Conservation (phyloP, 2,113 vertebrate genomes). For the Perca flavescens region DNA sequence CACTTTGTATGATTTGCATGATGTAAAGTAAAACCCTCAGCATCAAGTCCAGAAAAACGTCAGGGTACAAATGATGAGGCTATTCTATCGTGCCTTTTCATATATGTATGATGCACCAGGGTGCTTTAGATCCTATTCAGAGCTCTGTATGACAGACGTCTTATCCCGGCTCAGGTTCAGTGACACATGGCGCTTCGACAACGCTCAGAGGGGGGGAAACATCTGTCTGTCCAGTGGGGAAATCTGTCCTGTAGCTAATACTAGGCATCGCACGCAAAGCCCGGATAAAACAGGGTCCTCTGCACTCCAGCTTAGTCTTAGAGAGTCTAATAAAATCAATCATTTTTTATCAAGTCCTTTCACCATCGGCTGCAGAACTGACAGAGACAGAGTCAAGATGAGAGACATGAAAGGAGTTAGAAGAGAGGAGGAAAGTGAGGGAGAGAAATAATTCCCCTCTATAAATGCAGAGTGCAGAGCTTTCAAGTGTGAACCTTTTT, state of each 20-base stretch:
- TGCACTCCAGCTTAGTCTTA: constrained; percentile 59
- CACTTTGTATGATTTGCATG: background rate
- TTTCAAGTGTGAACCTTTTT: constrained; percentile 41
- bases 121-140: constrained; percentile 31
- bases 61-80: background rate
- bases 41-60: background rate
- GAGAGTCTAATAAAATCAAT: constrained; percentile 65
- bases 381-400: background rate
- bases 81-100: background rate
- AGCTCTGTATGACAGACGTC: constrained; percentile 53
- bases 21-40: background rate
- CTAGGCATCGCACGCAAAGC: constrained; percentile 59
- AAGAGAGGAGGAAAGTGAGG: background rate
- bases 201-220: constrained; percentile 29
- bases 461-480: constrained; percentile 41
- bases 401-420: background rate
- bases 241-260: constrained; percentile 62
- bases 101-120: constrained; percentile 14
- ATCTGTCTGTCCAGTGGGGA: constrained; percentile 60
- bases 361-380: constrained; percentile 12
- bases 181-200: constrained; percentile 51
- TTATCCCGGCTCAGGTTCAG: constrained; percentile 62
- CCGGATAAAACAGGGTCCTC: constrained; percentile 61
- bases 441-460: constrained; percentile 19
- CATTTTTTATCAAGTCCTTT: constrained; percentile 54